Base-by-base conservation (phyloP, 2,797 vertebrate genomes). In the Peromyscus attwateri region DNA sequence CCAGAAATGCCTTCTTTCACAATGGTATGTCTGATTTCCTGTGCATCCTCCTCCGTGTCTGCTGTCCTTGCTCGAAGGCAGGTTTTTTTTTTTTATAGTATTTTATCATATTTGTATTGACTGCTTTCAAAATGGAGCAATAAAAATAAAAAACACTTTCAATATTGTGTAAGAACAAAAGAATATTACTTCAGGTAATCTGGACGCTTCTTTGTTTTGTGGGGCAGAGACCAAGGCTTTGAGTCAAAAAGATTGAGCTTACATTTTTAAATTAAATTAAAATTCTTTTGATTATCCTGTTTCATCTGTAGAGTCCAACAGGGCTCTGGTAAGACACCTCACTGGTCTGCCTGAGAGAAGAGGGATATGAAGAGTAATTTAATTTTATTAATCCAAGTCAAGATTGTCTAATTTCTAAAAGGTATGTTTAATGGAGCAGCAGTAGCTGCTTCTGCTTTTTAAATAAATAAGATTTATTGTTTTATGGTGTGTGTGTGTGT, bases 71-170 rank as follows among this genome's bases (percentile, higher is more conserved):
- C 77, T 92, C 46, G 91, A 94, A 90, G 29, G 81, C 27, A 93
- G 25, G 34, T 29, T 57, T 87, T 66, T 37, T 29, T 57, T 87
- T 66, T 77, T 64, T 57, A 64, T 75, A 92, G 57, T 89, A 94
- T 80, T 88, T 94, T 21, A 89, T 37, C 23, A 43, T 71, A 27
- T 37, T 49, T 55, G 6, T 79, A 57, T 49, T 77, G 57, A 84
- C 5, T 66, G 29, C 46, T 89, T 96, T 93, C 89, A 90, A 92
- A 95, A 73, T 9, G 13, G 21, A 94, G 62, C 52, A 94, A 90
- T 83, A 43, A 91, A 95, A 94, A 93, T 68, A 55, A 71, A 83
- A 92, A 80, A 73, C 76, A 79, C 34, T 93, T 71, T 89, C 87
- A 71, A 88, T 70, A 2, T 25, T 91, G 1, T 40, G 23, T 77